Conservation (phyloP, 2,888 invertebrate species). For the Atethmia centrago region DNA sequence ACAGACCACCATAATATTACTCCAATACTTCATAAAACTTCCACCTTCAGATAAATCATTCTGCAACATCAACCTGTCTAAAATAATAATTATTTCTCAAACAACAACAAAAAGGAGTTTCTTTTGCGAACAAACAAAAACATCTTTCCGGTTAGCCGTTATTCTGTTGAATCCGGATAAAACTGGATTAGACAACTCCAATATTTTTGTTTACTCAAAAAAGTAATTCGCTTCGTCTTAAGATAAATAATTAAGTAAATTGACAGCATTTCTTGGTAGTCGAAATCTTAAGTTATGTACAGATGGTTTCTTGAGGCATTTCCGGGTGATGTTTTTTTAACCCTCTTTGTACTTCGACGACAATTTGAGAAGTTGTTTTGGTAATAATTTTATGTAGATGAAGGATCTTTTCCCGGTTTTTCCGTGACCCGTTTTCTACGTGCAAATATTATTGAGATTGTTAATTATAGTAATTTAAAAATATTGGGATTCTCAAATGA, state of each 20-base stretch:
- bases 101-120: slow-evolving; percentile 52
- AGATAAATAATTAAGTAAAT: slow-evolving; percentile 47
- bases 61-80: slow-evolving; percentile 20
- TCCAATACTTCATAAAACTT: slow-evolving; percentile 14
- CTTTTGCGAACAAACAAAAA: slow-evolving; percentile 48
- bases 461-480: background rate
- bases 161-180: slow-evolving; percentile 59
- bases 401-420: background rate
- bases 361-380: background rate
- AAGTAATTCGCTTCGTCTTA: slow-evolving; percentile 42
- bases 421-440: background rate
- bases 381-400: background rate
- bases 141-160: slow-evolving; percentile 52
- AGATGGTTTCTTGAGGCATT: slow-evolving; percentile 1
- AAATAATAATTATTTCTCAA: slow-evolving; percentile 51
- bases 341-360: background rate
- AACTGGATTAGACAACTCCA: slow-evolving; percentile 60
- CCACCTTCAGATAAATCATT: slow-evolving; percentile 38
- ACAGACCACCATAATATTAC: background rate
- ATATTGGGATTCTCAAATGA: background rate
- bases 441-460: background rate
- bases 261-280: slow-evolving; percentile 26
- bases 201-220: slow-evolving; percentile 65
- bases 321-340: background rate
- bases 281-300: background rate